A percentile compares a stretch with the other conserved stretches of the same genome.
These are phyloP conservation scores for Acromyrmex charruanus DNA, from an alignment of 1,140 invertebrate species.

Conservation along the genomic window DNA sequence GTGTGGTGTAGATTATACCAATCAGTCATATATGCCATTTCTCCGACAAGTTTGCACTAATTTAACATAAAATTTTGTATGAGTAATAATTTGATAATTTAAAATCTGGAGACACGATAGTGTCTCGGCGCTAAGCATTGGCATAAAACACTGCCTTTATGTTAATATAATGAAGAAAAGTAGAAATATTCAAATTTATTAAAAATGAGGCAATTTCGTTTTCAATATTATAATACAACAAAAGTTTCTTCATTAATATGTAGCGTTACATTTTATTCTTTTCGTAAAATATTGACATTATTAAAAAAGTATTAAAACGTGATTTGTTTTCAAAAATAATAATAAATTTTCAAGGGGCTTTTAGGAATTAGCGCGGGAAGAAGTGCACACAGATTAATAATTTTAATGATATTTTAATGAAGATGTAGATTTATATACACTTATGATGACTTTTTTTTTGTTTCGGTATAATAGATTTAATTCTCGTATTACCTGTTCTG, in stretches of 20 bases:
- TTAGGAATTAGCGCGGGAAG: no score
- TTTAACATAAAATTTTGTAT: background rate
- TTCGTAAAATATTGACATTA: no score
- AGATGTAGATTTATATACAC: background rate
- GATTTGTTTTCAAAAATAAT: no score
- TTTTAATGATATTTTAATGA: background rate
- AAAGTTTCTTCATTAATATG: background rate
- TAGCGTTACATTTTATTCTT: no score
- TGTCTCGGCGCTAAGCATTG: no score
- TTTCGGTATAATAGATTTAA: background rate
- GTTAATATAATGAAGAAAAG: background rate
- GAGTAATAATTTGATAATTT: background rate
- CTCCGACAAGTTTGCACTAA: conserved; percentile 70
- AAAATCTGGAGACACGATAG: no score
- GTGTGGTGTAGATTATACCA: conserved; percentile 12
- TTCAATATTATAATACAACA: background rate
- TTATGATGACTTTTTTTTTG: no score
- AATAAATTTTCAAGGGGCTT: no score
- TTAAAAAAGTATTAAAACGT: no score
- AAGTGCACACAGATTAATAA: background rate
- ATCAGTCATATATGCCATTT: conserved; percentile 64
- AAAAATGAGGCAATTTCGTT: background rate
- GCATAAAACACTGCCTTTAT: no score
- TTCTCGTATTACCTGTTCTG: conserved; percentile 64
- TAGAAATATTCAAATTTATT: background rate